Evolutionary conservation across 37 sponge, comb jelly and placozoan genomes (phyloP).

Genomic region (Theonella swinhoei): DNA sequence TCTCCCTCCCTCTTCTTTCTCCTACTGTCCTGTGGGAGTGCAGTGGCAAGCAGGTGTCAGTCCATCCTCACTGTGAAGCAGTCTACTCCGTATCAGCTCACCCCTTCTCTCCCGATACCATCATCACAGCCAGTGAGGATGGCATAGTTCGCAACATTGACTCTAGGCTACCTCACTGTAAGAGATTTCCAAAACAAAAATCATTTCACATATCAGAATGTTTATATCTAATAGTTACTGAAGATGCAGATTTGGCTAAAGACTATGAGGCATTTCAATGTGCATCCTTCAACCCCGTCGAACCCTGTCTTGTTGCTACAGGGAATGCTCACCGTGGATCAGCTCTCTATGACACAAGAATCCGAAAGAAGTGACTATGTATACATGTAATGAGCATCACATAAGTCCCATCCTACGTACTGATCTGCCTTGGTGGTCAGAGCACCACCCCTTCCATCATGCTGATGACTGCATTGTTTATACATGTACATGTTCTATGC

Average conservation of each 20-base stretch:
- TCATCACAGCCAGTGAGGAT: conserved; percentile 65
- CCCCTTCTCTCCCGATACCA: conserved; percentile 35
- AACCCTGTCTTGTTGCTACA: conserved; percentile 54
- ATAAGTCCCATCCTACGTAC: background rate
- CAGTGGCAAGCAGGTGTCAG: conserved; percentile 27
- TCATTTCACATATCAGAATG: too few relatives aligned
- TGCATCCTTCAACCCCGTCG: conserved; percentile 63
- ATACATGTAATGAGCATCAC: background rate
- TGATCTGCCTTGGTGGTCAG: background rate
- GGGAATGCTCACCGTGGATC: conserved; percentile 42
- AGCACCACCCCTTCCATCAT: background rate
- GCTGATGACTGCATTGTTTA: background rate
- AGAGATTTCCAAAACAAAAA: too few relatives aligned
- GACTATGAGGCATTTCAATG: conserved; percentile 25
- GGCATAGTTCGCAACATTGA: conserved; percentile 56
- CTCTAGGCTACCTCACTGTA: conserved; percentile 24
- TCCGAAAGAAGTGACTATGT: conserved; percentile 47
- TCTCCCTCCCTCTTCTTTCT: background rate
- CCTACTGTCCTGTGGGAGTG: background rate
- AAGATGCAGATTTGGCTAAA: conserved; percentile 35
- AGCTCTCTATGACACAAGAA: conserved; percentile 63
- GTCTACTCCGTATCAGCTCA: conserved; percentile 56
- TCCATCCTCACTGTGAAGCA: conserved; percentile 28
- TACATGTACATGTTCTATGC: background rate
- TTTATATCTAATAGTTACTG: conserved; percentile 19